Evolutionary conservation across 1,140 invertebrate species (phyloP), one percentile per base, ranked within the genome.

Genomic region (Popillia japonica): DNA sequence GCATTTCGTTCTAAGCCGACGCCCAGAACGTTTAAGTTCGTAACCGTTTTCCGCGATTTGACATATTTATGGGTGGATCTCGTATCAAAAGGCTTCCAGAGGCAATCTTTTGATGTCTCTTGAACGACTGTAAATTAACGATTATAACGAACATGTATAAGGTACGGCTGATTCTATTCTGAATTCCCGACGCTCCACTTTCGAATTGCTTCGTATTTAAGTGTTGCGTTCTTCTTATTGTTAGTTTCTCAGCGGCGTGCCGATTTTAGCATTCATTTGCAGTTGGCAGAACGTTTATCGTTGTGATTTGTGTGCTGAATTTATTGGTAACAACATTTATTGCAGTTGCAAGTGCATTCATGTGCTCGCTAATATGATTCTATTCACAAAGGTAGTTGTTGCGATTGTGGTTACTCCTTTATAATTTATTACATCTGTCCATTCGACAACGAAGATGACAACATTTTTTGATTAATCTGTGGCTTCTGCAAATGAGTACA

Each of bases 101-200:
- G 48, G 6, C 48, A n/a, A 55, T 55, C 48, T 55, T 55, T 55
- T 55, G 48, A 55, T 55, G 48, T 55, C 48, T 17, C 14, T 17
- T 55, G 48, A 55, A 55, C 48, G 48, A 55, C 48, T 55, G 48
- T 55, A 55, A 55, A 55, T 55, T 55, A 55, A 55, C 48, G 48
- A 55, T 55, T 17, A 55, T 55, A 6, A 6, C 14, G 48, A 55
- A 17, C 48, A 17, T 55, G 48, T 17, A 55, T 17, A 3, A 17
- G 27, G 27, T 34, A 34, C 27, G 48, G 11, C 48, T 55, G 17
- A 55, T 55, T 55, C 48, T 17, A 17, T 55, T 55, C 48, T 14
- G 17, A 17, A 55, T 55, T 4, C 17, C 0, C 48, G 48, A 55
- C 48, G 48, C 17, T 55, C 48, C 48, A 55, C 48, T 55, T 55